Evolutionary conservation across 2,113 vertebrate genomes (phyloP).

Genomic region (Gymnocephalus cernua): DNA sequence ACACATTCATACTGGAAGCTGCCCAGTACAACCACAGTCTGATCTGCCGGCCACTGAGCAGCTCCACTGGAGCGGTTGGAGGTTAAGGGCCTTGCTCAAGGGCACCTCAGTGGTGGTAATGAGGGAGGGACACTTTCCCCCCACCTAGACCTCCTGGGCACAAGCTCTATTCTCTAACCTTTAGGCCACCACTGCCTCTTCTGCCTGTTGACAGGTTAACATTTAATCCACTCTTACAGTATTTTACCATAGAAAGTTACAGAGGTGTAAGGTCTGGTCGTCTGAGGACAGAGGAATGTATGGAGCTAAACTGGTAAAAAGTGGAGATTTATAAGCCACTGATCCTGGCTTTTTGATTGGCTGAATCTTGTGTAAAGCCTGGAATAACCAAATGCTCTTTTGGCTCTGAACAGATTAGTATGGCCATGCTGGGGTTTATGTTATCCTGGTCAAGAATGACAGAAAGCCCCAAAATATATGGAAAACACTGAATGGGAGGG

Average conservation of each 20-base stretch:
- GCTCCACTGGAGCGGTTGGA: no score
- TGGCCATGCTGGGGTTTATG: constrained; percentile 21
- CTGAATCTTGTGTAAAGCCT: constrained; percentile 9
- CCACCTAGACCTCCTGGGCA: no score
- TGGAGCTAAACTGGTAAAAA: constrained; percentile 25
- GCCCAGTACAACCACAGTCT: no score
- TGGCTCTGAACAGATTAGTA: constrained; percentile 54
- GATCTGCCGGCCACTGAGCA: no score
- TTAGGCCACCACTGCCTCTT: no score
- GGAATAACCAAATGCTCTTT: constrained; percentile 33
- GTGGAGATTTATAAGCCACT: constrained; percentile 22
- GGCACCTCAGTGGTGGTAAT: no score
- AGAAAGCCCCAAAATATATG: constrained; percentile 25
- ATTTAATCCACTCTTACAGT: not conserved
- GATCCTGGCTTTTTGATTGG: constrained; percentile 48
- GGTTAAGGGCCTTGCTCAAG: no score
- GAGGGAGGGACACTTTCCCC: no score
- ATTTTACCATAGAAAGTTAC: constrained; percentile 13
- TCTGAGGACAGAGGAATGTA: constrained; percentile 12
- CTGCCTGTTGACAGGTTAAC: no score
- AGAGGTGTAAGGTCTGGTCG: not conserved
- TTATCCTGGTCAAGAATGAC: constrained; percentile 48
- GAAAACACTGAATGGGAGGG: not conserved
- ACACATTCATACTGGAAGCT: no score
- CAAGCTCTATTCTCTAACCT: no score